Evolutionary conservation across 1,140 invertebrate species (phyloP).

Genomic region (Meloidogyne exigua): DNA sequence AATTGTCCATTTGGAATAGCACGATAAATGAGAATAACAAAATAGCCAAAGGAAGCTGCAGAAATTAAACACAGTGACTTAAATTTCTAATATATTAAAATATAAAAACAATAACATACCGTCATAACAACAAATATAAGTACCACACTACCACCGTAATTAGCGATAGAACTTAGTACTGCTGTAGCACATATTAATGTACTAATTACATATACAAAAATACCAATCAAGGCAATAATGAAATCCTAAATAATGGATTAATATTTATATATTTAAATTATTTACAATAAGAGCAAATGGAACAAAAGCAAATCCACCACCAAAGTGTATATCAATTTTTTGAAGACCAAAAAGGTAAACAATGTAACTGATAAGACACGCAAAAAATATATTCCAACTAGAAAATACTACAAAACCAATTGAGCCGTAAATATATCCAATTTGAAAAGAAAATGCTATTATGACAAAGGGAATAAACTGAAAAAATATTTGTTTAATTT

Average conservation of each 20-base stretch:
- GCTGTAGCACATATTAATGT: conserved; percentile 35
- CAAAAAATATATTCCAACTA: conserved; percentile 17
- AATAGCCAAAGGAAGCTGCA: conserved; percentile 28
- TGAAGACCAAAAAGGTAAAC: conserved; percentile 31
- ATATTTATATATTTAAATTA: not conserved
- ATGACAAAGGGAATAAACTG: not conserved
- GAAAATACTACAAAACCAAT: not conserved
- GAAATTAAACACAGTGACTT: conserved; percentile 31
- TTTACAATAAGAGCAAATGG: conserved; percentile 40
- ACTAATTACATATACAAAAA: conserved; percentile 24
- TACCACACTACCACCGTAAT: conserved; percentile 24
- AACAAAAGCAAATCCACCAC: conserved; percentile 24
- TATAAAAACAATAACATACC: conserved; percentile 12
- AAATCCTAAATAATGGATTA: conserved; percentile 31
- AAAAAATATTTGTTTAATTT: not conserved
- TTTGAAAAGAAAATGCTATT: not conserved
- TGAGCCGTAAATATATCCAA: not conserved
- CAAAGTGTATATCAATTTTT: conserved; percentile 26
- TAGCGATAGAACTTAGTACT: conserved; percentile 1
- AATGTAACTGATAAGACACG: conserved; percentile 30
- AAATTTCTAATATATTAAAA: not conserved
- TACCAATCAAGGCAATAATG: conserved; percentile 14
- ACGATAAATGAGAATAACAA: conserved; percentile 37
- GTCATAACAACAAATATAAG: conserved; percentile 36
- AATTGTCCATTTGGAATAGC: conserved; percentile 29